Conservation (phyloP, 2,888 invertebrate species). For the Lottia scabra region DNA sequence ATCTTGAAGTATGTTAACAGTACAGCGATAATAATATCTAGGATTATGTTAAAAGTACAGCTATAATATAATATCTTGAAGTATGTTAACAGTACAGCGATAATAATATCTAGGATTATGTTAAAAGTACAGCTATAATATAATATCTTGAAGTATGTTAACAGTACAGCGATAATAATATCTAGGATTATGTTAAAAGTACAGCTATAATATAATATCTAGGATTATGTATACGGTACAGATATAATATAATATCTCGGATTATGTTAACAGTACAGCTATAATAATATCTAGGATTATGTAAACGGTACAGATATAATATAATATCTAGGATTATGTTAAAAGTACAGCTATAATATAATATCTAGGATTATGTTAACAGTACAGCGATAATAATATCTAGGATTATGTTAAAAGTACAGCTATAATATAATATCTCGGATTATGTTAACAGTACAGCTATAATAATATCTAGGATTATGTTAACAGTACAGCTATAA, state of each 20-base stretch:
- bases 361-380: slow-evolving; percentile 80
- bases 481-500: slow-evolving; percentile 89
- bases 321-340: slow-evolving; percentile 81
- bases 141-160: too few relatives aligned
- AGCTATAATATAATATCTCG: slow-evolving; percentile 85
- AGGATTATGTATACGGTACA: too few relatives aligned
- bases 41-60: slow-evolving; percentile 17
- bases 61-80: background rate
- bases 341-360: slow-evolving; percentile 87
- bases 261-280: slow-evolving; percentile 86
- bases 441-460: slow-evolving; percentile 87
- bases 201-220: too few relatives aligned
- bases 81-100: slow-evolving; percentile 11
- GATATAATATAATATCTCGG: slow-evolving; percentile 76
- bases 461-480: slow-evolving; percentile 79
- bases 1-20: background rate
- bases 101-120: slow-evolving; percentile 76
- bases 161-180: too few relatives aligned
- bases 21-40: slow-evolving; percentile 73
- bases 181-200: too few relatives aligned
- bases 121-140: too few relatives aligned
- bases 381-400: slow-evolving; percentile 70
- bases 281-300: slow-evolving; percentile 78
- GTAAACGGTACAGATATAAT: too few relatives aligned
- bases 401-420: slow-evolving; percentile 87